phyloP scores from a whole-genome alignment of 2,113 vertebrate genomes.

The Percina caprodes region DNA sequence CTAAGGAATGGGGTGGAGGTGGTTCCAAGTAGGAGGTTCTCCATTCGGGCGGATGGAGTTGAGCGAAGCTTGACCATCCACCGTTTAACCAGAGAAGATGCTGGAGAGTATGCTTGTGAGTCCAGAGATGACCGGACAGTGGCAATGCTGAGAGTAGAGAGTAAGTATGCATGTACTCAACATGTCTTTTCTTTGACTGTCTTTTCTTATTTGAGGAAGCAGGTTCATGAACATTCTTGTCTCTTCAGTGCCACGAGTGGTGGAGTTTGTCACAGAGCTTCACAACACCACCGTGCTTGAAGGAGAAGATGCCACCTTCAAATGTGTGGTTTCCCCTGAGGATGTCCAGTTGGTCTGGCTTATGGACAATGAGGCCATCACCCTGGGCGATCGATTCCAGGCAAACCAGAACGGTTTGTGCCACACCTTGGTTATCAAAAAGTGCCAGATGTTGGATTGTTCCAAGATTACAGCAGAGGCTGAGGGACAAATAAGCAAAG shows the following conservation, averaged over 20 bases:
- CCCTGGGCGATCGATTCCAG: conserved; percentile 77
- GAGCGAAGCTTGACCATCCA: conserved; percentile 91
- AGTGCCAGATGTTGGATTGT: conserved; percentile 84
- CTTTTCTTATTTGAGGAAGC: background rate
- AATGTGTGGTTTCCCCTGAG: conserved; percentile 92
- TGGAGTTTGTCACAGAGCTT: conserved; percentile 91
- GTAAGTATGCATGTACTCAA: conserved; percentile 71
- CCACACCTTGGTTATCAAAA: conserved; percentile 85
- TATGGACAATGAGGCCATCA: conserved; percentile 85
- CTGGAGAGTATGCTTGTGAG: conserved; percentile 88
- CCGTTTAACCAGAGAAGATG: conserved; percentile 80
- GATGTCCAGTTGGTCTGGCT: conserved; percentile 90
- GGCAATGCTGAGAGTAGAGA: conserved; percentile 84
- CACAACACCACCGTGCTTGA: conserved; percentile 91
- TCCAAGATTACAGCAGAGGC: conserved; percentile 87
- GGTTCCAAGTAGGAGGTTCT: conserved; percentile 73
- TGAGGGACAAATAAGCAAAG: conserved; percentile 85
- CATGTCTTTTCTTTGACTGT: background rate
- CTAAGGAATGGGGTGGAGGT: conserved; percentile 84
- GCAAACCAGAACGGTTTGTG: conserved; percentile 85
- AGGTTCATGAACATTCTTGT: background rate
- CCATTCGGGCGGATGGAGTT: conserved; percentile 83
- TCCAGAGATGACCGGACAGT: conserved; percentile 86
- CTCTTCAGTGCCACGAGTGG: conserved; percentile 88
- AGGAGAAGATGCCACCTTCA: conserved; percentile 92